Conservation (phyloP, 1,140 invertebrate genomes). For the Monochamus saltuarius region DNA sequence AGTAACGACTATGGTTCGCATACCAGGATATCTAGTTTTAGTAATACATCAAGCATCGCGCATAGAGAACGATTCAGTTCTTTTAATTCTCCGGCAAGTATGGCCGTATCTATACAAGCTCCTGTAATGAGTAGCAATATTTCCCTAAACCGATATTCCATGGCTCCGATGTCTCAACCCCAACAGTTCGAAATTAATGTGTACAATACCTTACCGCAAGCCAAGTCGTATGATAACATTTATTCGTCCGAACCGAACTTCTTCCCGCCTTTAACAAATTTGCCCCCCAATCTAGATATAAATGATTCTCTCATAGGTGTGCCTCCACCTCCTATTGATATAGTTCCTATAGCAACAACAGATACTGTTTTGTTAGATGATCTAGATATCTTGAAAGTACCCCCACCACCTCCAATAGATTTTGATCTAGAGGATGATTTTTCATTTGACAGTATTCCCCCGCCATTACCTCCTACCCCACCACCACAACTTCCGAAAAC, state of each 20-base stretch:
- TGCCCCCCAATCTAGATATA: too few species aligned
- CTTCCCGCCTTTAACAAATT: too few species aligned
- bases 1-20: too few species aligned
- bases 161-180: background rate
- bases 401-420: slow-evolving; percentile 31
- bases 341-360: slow-evolving; percentile 1
- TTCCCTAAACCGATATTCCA: slow-evolving; percentile 15
- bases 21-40: too few species aligned
- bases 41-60: too few species aligned
- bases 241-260: background rate
- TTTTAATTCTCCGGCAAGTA: background rate
- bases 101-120: background rate
- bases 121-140: background rate
- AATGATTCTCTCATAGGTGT: background rate
- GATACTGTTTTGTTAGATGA: slow-evolving; percentile 24
- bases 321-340: background rate
- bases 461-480: slow-evolving; percentile 10
- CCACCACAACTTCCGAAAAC: slow-evolving; percentile 25
- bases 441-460: background rate
- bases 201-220: slow-evolving; percentile 21
- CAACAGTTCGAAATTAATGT: slow-evolving; percentile 25
- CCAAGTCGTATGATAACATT: background rate
- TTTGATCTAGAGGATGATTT: slow-evolving; percentile 1
- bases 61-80: too few species aligned
- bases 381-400: slow-evolving; percentile 26